Conservation (phyloP, 2,888 invertebrate species). For the Silvanus unidentatus region DNA sequence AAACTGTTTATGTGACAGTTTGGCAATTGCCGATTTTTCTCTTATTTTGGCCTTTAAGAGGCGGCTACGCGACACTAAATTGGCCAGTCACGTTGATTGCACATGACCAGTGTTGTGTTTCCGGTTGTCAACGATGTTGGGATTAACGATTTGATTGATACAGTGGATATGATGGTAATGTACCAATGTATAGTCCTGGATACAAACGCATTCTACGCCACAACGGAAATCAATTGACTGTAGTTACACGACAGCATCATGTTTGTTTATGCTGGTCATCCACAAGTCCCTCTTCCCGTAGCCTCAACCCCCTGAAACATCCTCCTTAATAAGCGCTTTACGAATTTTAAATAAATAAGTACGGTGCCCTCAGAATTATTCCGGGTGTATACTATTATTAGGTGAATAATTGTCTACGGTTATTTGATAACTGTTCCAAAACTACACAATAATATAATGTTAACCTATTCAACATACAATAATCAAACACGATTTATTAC, state of each 20-base stretch:
- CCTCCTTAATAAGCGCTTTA: too few species aligned
- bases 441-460: background rate
- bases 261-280: constrained; percentile 23
- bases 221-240: constrained; percentile 33
- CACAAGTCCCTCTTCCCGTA: too few species aligned
- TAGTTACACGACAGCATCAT: constrained; percentile 28
- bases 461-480: too few species aligned
- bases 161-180: constrained; percentile 11
- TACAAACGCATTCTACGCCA: constrained; percentile 19
- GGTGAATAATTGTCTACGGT: background rate
- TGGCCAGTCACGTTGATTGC: constrained; percentile 14
- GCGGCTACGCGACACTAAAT: constrained; percentile 5
- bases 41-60: background rate
- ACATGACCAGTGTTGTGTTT: constrained; percentile 17
- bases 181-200: constrained; percentile 16
- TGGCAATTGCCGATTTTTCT: background rate
- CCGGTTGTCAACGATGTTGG: constrained; percentile 30
- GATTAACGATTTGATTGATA: constrained; percentile 26
- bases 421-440: background rate
- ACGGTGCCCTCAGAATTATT: background rate
- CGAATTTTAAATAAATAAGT: too few species aligned
- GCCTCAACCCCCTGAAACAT: too few species aligned
- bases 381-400: background rate
- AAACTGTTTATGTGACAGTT: too few species aligned
- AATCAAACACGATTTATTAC: too few species aligned